Percentiles rank a stretch among this genome's conserved stretches.
These are phyloP conservation scores for Eristalis arbustorum DNA, from an alignment of 2,888 invertebrate species.

Conservation along the genomic window DNA sequence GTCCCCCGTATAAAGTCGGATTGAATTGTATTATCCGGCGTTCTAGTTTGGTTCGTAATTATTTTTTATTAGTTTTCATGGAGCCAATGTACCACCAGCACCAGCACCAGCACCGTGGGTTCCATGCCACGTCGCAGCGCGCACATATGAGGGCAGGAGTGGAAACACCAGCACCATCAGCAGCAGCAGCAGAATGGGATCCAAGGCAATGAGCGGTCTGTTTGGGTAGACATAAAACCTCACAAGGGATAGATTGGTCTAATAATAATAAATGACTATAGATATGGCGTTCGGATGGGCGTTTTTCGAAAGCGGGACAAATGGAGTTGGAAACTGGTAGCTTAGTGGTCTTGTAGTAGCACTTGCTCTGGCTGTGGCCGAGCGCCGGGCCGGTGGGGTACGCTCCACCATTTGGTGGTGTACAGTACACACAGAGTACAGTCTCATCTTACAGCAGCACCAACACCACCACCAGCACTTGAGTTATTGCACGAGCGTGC, in stretches of 20 bases:
- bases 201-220: slow-evolving; percentile 33
- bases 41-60: slow-evolving; percentile 67
- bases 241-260: slow-evolving; percentile 70
- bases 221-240: slow-evolving; percentile 57
- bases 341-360: slow-evolving; percentile 60
- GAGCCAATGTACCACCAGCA: slow-evolving; percentile 2
- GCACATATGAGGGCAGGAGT: neutral
- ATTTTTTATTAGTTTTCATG: slow-evolving; percentile 63
- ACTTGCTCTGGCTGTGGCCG: slow-evolving; percentile 11
- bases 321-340: slow-evolving; percentile 50
- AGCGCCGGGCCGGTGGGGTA: neutral
- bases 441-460: neutral
- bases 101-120: too few species aligned
- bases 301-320: slow-evolving; percentile 48
- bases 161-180: too few species aligned
- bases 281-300: slow-evolving; percentile 57
- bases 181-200: neutral
- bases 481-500: slow-evolving; percentile 23
- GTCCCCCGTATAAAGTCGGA: slow-evolving; percentile 62
- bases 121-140: neutral
- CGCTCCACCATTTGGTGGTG: neutral
- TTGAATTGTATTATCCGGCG: slow-evolving; percentile 67
- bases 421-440: neutral
- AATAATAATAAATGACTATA: slow-evolving; percentile 68
- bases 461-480: neutral